These are phyloP conservation scores for Callitettix versicolor DNA, from an alignment of 1,140 invertebrate genomes.

Conservation along the genomic window DNA sequence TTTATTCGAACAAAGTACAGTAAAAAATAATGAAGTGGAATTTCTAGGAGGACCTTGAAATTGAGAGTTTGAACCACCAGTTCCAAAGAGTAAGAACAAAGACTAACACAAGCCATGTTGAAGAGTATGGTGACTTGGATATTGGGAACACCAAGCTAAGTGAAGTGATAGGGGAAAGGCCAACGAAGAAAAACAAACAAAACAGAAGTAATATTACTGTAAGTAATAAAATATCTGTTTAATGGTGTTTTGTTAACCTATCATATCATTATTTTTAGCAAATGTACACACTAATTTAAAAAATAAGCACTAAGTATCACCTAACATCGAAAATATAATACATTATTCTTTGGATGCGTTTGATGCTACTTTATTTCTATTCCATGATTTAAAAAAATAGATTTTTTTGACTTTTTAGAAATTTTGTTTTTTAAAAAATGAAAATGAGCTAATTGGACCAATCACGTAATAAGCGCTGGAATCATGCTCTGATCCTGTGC, in stretches of 20 bases:
- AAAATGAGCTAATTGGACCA: too few relatives aligned
- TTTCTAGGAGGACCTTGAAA: constrained; percentile 40
- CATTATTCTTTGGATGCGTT: neutral
- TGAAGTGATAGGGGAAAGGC: constrained; percentile 33
- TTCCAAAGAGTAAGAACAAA: constrained; percentile 44
- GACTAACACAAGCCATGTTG: constrained; percentile 49
- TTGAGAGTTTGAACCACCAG: constrained; percentile 44
- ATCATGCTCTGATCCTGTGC: too few relatives aligned
- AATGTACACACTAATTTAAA: neutral
- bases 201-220: neutral
- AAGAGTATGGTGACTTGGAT: constrained; percentile 44
- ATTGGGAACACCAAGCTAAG: constrained; percentile 33
- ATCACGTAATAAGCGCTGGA: too few relatives aligned
- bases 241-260: neutral
- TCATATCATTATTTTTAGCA: neutral
- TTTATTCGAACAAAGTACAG: too few relatives aligned
- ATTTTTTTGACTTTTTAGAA: too few relatives aligned
- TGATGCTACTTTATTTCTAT: neutral
- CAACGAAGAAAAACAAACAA: neutral
- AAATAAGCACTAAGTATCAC: too few relatives aligned
- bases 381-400: too few relatives aligned
- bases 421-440: too few relatives aligned
- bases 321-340: too few relatives aligned
- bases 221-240: neutral
- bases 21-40: too few relatives aligned